A percentile compares a stretch with the other conserved stretches of the same genome.
Conservation (phyloP, 2,888 invertebrate species). For the Griposia aprilina region DNA sequence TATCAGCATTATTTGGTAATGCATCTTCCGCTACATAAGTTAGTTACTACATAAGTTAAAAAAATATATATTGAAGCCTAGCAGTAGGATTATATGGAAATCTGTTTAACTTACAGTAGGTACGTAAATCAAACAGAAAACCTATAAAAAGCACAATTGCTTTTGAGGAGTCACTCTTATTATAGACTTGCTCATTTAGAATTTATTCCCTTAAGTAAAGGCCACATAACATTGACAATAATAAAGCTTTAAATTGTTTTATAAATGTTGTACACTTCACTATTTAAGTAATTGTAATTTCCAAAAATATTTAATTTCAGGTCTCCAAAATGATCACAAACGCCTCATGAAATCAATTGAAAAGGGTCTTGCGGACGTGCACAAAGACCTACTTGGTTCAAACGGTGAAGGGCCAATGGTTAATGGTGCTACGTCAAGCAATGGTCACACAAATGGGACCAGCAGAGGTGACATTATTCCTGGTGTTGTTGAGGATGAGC, state of each 20-base stretch:
- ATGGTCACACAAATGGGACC: conserved; percentile 63
- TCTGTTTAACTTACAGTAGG: background rate
- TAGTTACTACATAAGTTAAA: no score
- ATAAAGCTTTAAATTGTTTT: background rate
- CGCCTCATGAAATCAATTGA: conserved; percentile 96
- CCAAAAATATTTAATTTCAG: conserved; percentile 81
- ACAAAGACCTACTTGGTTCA: conserved; percentile 81
- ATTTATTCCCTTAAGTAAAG: background rate
- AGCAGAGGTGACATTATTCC: conserved; percentile 49
- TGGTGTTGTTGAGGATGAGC: conserved; percentile 47
- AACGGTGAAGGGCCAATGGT: conserved; percentile 56
- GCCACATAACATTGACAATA: background rate
- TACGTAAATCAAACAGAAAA: background rate
- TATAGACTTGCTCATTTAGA: background rate
- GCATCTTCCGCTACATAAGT: background rate
- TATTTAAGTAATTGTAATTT: background rate
- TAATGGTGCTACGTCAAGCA: conserved; percentile 42
- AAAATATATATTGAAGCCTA: no score
- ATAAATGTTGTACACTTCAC: background rate
- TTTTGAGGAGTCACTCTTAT: background rate
- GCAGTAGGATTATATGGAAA: background rate
- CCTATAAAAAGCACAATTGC: background rate
- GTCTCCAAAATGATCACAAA: conserved; percentile 97
- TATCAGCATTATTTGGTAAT: background rate
- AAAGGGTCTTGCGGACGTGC: conserved; percentile 92